Evolutionary conservation across 2,797 vertebrate genomes (phyloP), one percentile per base, ranked within the genome.

Genomic region (Melanotaenia nigrans): DNA sequence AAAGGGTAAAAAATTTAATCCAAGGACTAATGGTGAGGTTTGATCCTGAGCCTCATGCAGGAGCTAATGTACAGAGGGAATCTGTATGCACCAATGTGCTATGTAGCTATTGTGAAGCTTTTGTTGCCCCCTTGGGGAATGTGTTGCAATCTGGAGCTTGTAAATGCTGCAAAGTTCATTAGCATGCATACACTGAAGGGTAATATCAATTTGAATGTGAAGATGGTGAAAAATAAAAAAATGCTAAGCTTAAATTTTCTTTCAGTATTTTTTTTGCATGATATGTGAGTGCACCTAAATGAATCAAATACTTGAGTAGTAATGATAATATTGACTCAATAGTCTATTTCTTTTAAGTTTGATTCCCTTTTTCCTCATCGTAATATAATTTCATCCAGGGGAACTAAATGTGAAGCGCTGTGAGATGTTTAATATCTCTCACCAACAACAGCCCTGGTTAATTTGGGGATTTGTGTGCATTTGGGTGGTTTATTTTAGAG

Each of bases 381-480:
- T 45, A 13, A 72, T 75, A 61, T 86, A 69, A 77, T 77, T 68
- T 81, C 58, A 75, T 77, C 63, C 69, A 32, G 22, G 36, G 68
- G 78, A 75, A 28, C 16, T 22, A 68, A 69, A 73, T 83, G 63
- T 77, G 68, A 60, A 61, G 63, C 47, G 18, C n/a, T 79, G 67
- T 71, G 71, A 81, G 61, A 78, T 77, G 68, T 81, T 86, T 61
- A 73, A 61, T 75, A 68, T 62, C 40, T 69, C 42, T 71, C 62
- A 79, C 69, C 35, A 73, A 63, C 54, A 47, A 66, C 73, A 42
- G 58, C 55, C 65, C 51, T 38, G 33, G 30, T 64, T 84, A 61
- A 83, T 86, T 78, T 63, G 10, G 3, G 49, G n/a, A 55, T 80
- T 59, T 74, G 51, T 36, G 61, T 25, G 10, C 14, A 22, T 67